phyloP scores from a whole-genome alignment of 1,140 invertebrate species.

The Tetramorium alpestre region DNA sequence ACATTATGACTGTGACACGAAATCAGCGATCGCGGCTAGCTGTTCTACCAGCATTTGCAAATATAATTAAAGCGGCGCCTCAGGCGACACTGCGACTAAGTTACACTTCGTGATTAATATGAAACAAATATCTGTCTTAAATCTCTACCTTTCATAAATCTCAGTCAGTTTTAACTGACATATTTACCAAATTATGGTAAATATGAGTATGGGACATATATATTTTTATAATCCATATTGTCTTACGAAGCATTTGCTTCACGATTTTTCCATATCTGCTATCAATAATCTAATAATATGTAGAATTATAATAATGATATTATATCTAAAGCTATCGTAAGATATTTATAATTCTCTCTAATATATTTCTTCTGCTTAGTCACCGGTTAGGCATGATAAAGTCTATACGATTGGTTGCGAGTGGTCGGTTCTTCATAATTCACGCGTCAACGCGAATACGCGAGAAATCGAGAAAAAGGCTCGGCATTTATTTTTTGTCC shows the following conservation, averaged over 20 bases:
- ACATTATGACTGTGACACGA: slow-evolving; percentile 56
- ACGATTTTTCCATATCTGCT: not conserved
- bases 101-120: slow-evolving; percentile 3
- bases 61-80: not conserved
- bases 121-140: not conserved
- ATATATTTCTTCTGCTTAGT: slow-evolving; percentile 20
- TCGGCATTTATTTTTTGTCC: slow-evolving; percentile 20
- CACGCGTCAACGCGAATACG: slow-evolving; percentile 40
- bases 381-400: not conserved
- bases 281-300: not conserved
- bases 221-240: not conserved
- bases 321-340: too few species aligned
- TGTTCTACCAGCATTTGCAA: not conserved
- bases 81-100: not conserved
- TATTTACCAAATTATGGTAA: not conserved
- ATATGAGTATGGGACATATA: not conserved
- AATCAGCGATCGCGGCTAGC: slow-evolving; percentile 9
- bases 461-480: slow-evolving; percentile 43
- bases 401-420: slow-evolving; percentile 5
- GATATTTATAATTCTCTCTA: not conserved
- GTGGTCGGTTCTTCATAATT: slow-evolving; percentile 16
- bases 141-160: not conserved
- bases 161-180: not conserved
- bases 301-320: not conserved
- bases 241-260: not conserved